These are phyloP conservation scores for Agrochola macilenta DNA, from an alignment of 2,888 invertebrate species.

Conservation along the genomic window DNA sequence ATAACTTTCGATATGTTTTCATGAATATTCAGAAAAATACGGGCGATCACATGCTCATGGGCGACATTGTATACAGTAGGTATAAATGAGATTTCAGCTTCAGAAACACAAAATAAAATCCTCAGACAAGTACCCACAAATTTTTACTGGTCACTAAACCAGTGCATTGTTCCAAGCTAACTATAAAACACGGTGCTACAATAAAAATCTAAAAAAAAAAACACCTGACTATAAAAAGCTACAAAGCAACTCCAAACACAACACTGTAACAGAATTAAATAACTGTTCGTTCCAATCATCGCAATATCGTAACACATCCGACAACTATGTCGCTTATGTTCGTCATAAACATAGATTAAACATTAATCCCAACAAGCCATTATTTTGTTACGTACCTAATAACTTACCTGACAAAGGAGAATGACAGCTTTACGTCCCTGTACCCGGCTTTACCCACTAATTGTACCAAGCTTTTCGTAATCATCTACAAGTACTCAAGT, in stretches of 20 bases:
- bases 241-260: constrained; percentile 41
- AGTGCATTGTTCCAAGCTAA: constrained; percentile 21
- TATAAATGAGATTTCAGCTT: not conserved
- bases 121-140: not conserved
- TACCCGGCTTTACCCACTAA: constrained; percentile 62
- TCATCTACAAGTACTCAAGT: constrained; percentile 57
- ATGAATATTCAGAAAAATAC: too few relatives aligned
- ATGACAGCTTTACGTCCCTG: constrained; percentile 60
- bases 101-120: constrained; percentile 14
- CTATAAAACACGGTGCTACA: constrained; percentile 30
- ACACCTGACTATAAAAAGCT: constrained; percentile 8
- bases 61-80: too few relatives aligned
- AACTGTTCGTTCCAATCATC: constrained; percentile 59
- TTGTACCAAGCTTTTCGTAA: constrained; percentile 60
- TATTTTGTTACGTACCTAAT: constrained; percentile 66
- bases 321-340: constrained; percentile 64
- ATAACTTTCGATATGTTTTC: too few relatives aligned
- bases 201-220: constrained; percentile 33
- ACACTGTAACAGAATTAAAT: constrained; percentile 53
- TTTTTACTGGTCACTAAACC: constrained; percentile 9
- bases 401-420: constrained; percentile 67
- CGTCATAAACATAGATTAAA: constrained; percentile 68
- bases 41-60: too few relatives aligned
- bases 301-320: constrained; percentile 31
- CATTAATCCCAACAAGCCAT: constrained; percentile 67